Conservation (phyloP, 1,140 invertebrate species). For the Holcopasites calliopsidis region DNA sequence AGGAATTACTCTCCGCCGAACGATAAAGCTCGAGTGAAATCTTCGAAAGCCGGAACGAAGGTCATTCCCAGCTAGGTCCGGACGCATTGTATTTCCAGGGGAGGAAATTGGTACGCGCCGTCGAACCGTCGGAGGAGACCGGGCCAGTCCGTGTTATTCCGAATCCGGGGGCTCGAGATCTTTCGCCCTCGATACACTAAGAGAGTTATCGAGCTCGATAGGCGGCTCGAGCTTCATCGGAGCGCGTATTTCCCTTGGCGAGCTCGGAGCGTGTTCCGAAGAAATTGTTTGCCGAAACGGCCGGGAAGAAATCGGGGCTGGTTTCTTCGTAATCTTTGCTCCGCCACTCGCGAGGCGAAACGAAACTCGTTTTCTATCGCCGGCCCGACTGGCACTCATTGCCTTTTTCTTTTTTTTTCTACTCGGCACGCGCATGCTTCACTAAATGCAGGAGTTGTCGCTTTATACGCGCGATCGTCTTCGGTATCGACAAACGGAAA, state of each 20-base stretch:
- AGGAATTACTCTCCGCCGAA: conserved; percentile 68
- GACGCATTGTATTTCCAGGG: conserved; percentile 28
- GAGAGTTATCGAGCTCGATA: conserved; percentile 1
- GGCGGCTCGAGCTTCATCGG: neutral
- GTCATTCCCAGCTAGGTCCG: conserved; percentile 1
- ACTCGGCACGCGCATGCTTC: too few relatives aligned
- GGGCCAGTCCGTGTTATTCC: conserved; percentile 43
- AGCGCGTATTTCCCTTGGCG: neutral
- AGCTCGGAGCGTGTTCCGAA: neutral
- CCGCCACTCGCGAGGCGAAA: neutral
- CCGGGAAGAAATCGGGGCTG: neutral
- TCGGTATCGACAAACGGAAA: too few relatives aligned
- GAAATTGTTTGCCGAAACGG: conserved; percentile 21
- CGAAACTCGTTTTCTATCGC: neutral
- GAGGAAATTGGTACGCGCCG: conserved; percentile 52
- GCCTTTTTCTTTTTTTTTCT: too few relatives aligned
- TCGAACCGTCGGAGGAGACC: neutral
- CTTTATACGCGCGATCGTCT: neutral
- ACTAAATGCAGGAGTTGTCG: too few relatives aligned
- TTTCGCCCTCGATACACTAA: conserved; percentile 3
- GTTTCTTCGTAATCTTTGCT: neutral
- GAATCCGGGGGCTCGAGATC: conserved; percentile 24
- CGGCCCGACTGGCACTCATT: too few relatives aligned
- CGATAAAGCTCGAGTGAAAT: conserved; percentile 49
- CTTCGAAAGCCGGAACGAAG: conserved; percentile 47